Base-by-base conservation (phyloP, 2,113 vertebrate genomes). In the Anarrhichthys ocellatus region DNA sequence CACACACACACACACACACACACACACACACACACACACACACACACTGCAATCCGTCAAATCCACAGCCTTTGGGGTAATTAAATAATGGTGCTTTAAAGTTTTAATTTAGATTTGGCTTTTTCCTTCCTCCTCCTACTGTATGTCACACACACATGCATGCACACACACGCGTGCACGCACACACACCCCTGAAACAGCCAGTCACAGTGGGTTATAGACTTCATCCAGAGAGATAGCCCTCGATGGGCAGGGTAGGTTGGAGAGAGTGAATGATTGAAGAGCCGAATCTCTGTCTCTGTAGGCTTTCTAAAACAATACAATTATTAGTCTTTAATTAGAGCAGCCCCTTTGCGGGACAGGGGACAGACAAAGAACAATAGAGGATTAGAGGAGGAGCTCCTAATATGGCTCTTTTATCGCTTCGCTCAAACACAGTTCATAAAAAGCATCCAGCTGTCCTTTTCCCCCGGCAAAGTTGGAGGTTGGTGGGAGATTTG, bases 41-140 rank as follows among this genome's bases (percentile, higher is more conserved):
- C 29, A 78, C 44, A 52, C 56, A 48, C 75, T 69, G 83, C 84
- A 90, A 89, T 91, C 87, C 81, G 76, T 95, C 95, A 97, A 94
- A 97, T 96, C 95, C 96, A 96, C 94, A 95, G 96, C 96, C 97
- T 96, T 97, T 97, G 96, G 97, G 96, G 96, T 98, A 98, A 99
- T 99, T 98, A 98, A 98, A 99, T 99, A 99, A 97, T 95, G 95
- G 96, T 96, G 96, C 93, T 97, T 99, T 97, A 98, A 98, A 98
- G 97, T 98, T 99, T 98, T 98, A 98, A 99, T 98, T 98, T 97
- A 96, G 96, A 97, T 96, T 96, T 96, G 80, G 58, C 74, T 66
- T 84, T 91, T 88, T 84, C 62, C 82, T 84, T 85, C 84, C 73
- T 80, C 78, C 62, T 76, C 68, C 91, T 93, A 92, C 94, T 95